A percentile compares a stretch with the other conserved stretches of the same genome.
Conservation (phyloP, 1,140 invertebrate species). For the Drosophila bocki region DNA sequence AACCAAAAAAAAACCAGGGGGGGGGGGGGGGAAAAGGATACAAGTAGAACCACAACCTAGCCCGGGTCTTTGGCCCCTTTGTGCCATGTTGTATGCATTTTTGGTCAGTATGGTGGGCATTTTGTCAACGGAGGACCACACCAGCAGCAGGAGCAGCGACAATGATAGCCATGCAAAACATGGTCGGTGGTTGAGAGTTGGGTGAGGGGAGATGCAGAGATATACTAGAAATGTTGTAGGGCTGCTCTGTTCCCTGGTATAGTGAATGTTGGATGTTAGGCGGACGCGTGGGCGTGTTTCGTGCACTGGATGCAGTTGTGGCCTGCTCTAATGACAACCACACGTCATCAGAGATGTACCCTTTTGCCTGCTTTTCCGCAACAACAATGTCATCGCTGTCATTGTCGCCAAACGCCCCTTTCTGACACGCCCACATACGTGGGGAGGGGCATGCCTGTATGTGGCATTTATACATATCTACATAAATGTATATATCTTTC, state of each 20-base stretch:
- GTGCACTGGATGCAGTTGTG: constrained; percentile 44
- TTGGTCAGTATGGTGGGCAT: constrained; percentile 70
- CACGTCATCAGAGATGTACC: constrained; percentile 70
- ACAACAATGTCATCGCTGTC: constrained; percentile 35
- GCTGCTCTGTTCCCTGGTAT: background rate
- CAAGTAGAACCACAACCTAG: constrained; percentile 9
- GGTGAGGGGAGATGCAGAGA: background rate
- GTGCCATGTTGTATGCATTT: constrained; percentile 74
- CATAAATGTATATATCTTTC: constrained; percentile 37
- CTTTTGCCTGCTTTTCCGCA: constrained; percentile 21
- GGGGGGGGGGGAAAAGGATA: background rate
- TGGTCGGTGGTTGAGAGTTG: constrained; percentile 16
- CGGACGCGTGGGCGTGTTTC: constrained; percentile 10
- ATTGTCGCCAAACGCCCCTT: constrained; percentile 57
- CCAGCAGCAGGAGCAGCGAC: constrained; percentile 36
- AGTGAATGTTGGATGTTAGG: constrained; percentile 17
- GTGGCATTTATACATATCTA: constrained; percentile 14
- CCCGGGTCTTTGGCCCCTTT: constrained; percentile 31
- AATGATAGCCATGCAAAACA: constrained; percentile 71
- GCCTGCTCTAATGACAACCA: constrained; percentile 75
- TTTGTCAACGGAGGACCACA: constrained; percentile 44
- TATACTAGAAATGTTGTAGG: background rate
- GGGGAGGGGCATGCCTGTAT: constrained; percentile 4
- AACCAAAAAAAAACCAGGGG: no score
- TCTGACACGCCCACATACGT: constrained; percentile 66